A percentile compares a stretch with the other conserved stretches of the same genome.
These are phyloP conservation scores for Halisarca cf. caerulea DNA, from an alignment of 37 sponge, comb jelly and placozoan species.

Conservation along the genomic window DNA sequence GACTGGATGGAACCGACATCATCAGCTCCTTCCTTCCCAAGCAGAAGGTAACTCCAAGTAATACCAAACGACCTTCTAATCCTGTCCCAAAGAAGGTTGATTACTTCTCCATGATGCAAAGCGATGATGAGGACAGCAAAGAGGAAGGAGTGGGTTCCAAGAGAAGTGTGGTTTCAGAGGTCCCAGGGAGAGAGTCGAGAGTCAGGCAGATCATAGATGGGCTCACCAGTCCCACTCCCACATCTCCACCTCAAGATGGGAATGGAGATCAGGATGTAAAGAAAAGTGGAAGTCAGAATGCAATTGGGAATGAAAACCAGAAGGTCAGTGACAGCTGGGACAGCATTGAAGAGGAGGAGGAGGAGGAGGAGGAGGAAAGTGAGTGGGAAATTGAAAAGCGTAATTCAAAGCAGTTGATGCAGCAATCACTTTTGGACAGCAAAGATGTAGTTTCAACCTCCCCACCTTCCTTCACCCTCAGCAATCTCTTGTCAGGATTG, in stretches of 20 bases:
- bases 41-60: background rate
- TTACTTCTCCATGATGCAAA: slow-evolving; percentile 5
- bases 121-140: background rate
- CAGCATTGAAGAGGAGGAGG: background rate
- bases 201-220: too few relatives aligned
- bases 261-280: background rate
- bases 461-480: background rate
- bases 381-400: slow-evolving; percentile 17
- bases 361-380: slow-evolving; percentile 17
- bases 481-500: background rate
- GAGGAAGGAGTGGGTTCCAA: too few relatives aligned
- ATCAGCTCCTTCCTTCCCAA: background rate
- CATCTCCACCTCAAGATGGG: too few relatives aligned
- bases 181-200: too few relatives aligned
- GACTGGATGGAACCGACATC: background rate
- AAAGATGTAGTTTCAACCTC: background rate
- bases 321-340: background rate
- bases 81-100: background rate
- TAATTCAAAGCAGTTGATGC: background rate
- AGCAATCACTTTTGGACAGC: background rate
- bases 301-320: background rate
- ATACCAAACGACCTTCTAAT: background rate
- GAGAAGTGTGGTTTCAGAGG: too few relatives aligned
- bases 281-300: background rate
- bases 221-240: too few relatives aligned